Evolutionary conservation across 1,140 invertebrate genomes (phyloP).

Genomic region (Heliconius congener): DNA sequence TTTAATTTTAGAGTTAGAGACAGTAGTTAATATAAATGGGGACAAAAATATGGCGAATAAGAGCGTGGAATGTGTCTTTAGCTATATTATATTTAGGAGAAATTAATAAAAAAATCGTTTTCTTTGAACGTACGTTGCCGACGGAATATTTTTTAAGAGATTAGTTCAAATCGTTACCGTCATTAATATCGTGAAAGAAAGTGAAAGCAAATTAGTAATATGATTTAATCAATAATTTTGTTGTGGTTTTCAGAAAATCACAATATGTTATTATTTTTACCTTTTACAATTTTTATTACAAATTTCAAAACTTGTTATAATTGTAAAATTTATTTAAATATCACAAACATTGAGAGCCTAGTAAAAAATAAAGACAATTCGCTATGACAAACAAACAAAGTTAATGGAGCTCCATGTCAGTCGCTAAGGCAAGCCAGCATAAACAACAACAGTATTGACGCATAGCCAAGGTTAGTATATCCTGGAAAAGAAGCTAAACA

Average conservation of each 20-base stretch:
- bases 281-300: neutral
- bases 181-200: neutral
- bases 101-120: neutral
- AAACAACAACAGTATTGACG: constrained; percentile 43
- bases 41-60: too few relatives aligned
- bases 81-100: neutral
- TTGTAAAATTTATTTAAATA: neutral
- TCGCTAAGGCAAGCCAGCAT: constrained; percentile 57
- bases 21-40: too few relatives aligned
- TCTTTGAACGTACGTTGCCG: neutral
- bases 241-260: neutral
- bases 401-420: constrained; percentile 45
- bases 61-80: neutral
- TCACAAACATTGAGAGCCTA: constrained; percentile 27
- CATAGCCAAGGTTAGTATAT: constrained; percentile 43
- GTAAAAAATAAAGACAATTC: constrained; percentile 35
- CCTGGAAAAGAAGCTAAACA: constrained; percentile 32
- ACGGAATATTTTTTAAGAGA: neutral
- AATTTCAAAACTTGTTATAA: neutral
- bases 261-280: neutral
- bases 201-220: neutral
- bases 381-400: constrained; percentile 31
- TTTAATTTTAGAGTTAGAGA: too few relatives aligned
- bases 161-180: neutral
- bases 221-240: neutral